Base-by-base conservation (phyloP, 2,113 vertebrate species). In the Bujurquina vittata region DNA sequence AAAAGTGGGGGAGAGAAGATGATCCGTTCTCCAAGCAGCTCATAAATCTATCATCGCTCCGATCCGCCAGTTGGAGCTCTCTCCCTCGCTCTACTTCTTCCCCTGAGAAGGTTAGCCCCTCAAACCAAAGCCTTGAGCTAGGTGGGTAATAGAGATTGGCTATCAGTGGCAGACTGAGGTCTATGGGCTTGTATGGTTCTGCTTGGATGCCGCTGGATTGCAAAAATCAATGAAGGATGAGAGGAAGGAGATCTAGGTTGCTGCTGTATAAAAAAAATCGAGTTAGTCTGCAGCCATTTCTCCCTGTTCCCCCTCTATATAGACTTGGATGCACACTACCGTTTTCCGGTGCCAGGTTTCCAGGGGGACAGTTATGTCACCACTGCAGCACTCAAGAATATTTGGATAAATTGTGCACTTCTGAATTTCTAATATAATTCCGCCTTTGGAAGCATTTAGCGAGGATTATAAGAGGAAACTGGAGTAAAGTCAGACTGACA, bases 181-280 rank as follows among this genome's bases (percentile, higher is more conserved):
- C 88, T 85, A 86, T 9, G 79, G 43, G 88, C 86, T 91, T 91
- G 78, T 88, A 81, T 60, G 87, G 93, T 92, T 93, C 90, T 79
- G 88, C 92, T 86, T 84, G 87, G 84, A 91, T 81, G 89, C 85
- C 8, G 14, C 83, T 56, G 87, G 93, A 95, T 95, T 95, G 92
- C 94, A 91, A 95, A 95, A 94, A 94, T 94, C 93, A 93, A 94
- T 92, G 90, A 85, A 90, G 93, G 86, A 92, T 95, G 93, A 95
- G 94, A 88, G 88, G 86, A 86, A 89, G 83, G 89, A 90, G 91
- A 93, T 91, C 85, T 77, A 74, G 86, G 87, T 78, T 58, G 81
- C 56, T 74, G 85, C 88, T 91, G 79, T 85, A 83, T 81, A 26
- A 90, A 90, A 90, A 90, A 92, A 89, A 89, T 67, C 10, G 40